phyloP scores from a whole-genome alignment of 2,888 invertebrate genomes.

The Koerneria pararmatus region DNA sequence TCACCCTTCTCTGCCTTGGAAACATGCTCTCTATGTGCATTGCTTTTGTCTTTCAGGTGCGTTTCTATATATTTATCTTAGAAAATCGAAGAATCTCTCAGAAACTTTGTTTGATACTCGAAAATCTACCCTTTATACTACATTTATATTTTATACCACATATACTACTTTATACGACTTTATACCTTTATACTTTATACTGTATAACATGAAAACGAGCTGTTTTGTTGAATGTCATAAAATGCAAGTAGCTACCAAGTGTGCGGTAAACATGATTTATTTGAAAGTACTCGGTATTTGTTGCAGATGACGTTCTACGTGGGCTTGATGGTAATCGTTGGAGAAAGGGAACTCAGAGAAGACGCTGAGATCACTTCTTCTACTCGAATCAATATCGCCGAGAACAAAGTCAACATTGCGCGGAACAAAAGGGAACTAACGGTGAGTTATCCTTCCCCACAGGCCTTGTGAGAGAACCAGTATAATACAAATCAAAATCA shows the following conservation, averaged over 20 bases:
- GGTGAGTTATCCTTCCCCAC: no score
- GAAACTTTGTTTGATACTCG: background rate
- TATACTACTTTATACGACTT: no score
- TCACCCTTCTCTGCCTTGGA: slow-evolving; percentile 52
- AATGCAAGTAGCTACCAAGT: no score
- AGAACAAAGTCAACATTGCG: slow-evolving; percentile 29
- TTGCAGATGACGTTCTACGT: slow-evolving; percentile 54
- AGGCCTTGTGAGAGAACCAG: no score
- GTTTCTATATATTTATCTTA: background rate
- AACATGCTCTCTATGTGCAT: slow-evolving; percentile 54
- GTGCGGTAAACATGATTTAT: no score
- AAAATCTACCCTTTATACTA: background rate
- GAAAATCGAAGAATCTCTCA: background rate
- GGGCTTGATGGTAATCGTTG: slow-evolving; percentile 46
- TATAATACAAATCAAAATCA: no score
- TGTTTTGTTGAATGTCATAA: no score
- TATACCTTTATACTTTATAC: no score
- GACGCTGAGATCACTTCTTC: slow-evolving; percentile 32
- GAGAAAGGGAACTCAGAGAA: slow-evolving; percentile 46
- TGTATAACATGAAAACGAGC: no score
- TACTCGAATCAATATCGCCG: slow-evolving; percentile 38
- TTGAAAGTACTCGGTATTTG: no score
- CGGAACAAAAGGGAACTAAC: no score
- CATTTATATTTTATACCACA: background rate
- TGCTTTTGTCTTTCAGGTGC: slow-evolving; percentile 50